Base-by-base conservation (phyloP, 2,888 invertebrate genomes). In the Eretmocerus hayati region DNA sequence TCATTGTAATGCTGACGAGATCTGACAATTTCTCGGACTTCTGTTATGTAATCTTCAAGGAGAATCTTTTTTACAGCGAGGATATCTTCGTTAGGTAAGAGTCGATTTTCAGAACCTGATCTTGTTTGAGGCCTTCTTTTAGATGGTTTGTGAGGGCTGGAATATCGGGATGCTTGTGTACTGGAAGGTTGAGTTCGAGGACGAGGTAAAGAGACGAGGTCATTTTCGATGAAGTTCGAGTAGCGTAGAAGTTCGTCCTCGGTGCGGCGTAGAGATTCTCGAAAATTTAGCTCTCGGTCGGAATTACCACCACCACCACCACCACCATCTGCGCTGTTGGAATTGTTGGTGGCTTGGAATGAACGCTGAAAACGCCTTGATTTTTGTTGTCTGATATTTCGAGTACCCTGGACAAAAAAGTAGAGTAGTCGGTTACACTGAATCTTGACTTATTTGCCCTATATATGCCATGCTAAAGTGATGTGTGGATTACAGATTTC, bases 21-120 rank as follows among this genome's bases (percentile, higher is more conserved):
- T 8, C 37, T 37, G 1, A 50, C 26, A 15, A 50, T 50, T 33
- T 53, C 53, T 23, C 42, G 44, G 5, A 50, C 45, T 21, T 53
- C 50, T 15, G 47, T 47, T 13, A 45, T 50, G 35, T 50, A 53
- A 19, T 50, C 47, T n/a, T 53, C 50, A 3, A 53, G 42, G 8
- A 53, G 36, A 18, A 48, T 42, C 23, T 42, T 53, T 26, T 40
- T 50, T 2, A 31, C 42, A 5, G 26, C 30, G 11, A 15, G 32
- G 1, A 37, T 33, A 15, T 50, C 47, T 1, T 30, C 8, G 18
- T 31, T 13, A 1, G 15, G n/a, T 5, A 40, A 8, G 2, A 11
- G 13, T 4, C 20, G 35, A 0, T 15, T 16, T 1, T 21, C 21
- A 2, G 18, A 5, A n/a, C 13, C 19, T 19, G 32, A 11, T 33